These are phyloP conservation scores for Papilio elwesi DNA, from an alignment of 2,888 invertebrate genomes.

Conservation along the genomic window DNA sequence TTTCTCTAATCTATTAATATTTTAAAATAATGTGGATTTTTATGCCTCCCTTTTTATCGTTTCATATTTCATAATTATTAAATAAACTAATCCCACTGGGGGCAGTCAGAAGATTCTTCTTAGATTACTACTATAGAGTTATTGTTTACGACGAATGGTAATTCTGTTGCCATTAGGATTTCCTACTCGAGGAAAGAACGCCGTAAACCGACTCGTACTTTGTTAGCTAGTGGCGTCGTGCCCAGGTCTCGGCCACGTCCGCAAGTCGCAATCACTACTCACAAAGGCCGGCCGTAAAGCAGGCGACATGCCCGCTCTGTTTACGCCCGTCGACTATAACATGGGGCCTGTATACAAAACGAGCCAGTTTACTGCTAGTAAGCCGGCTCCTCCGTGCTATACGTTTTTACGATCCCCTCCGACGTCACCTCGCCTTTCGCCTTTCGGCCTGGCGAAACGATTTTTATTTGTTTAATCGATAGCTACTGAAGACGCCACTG, in stretches of 20 bases:
- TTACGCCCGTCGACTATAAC: conserved; percentile 75
- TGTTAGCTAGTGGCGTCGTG: conserved; percentile 53
- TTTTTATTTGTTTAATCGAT: conserved; percentile 84
- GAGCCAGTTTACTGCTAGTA: conserved; percentile 79
- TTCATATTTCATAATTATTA: no score
- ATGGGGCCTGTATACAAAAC: conserved; percentile 80
- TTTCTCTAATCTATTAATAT: no score
- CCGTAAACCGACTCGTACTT: conserved; percentile 34
- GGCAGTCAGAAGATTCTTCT: no score
- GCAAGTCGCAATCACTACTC: conserved; percentile 63
- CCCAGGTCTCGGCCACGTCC: conserved; percentile 64
- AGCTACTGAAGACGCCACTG: conserved; percentile 75
- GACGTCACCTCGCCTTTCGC: conserved; percentile 79
- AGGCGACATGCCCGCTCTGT: conserved; percentile 80
- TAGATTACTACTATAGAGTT: no score
- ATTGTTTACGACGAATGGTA: background rate
- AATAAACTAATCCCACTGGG: no score
- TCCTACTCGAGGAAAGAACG: background rate
- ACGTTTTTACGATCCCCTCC: conserved; percentile 78
- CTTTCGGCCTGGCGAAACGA: conserved; percentile 79
- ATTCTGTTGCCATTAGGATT: background rate
- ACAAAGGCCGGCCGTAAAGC: conserved; percentile 79
- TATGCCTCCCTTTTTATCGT: no score
- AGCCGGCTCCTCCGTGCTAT: conserved; percentile 82
- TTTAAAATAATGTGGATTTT: no score